These are phyloP conservation scores for Globia sparganii DNA, from an alignment of 2,888 invertebrate species.

Conservation along the genomic window DNA sequence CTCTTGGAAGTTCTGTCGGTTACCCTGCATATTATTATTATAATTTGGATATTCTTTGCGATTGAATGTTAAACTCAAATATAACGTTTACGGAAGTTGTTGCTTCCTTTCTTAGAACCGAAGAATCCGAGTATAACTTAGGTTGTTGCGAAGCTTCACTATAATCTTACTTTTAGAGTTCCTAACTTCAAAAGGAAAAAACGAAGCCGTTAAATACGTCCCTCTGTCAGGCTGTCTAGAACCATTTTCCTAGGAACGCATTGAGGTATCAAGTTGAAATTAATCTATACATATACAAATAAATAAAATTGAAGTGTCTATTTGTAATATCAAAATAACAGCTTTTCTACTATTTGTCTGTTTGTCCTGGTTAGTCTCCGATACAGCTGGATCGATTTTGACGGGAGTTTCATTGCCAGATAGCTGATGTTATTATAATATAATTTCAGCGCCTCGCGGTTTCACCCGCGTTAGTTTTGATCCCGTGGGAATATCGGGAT, in stretches of 20 bases:
- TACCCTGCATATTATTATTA: constrained; percentile 35
- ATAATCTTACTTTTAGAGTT: neutral
- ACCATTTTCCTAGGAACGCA: neutral
- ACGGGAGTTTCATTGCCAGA: too few species aligned
- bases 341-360: too few species aligned
- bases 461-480: too few species aligned
- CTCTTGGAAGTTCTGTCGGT: constrained; percentile 19
- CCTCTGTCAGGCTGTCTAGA: neutral
- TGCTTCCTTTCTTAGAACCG: constrained; percentile 11
- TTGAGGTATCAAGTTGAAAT: neutral
- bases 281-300: neutral
- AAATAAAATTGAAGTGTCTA: too few species aligned
- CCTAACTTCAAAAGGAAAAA: neutral
- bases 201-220: neutral
- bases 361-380: too few species aligned
- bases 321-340: too few species aligned
- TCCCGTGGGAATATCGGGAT: too few species aligned
- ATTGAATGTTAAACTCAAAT: constrained; percentile 26
- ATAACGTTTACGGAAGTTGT: constrained; percentile 27
- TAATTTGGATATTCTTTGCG: constrained; percentile 38
- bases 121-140: constrained; percentile 2
- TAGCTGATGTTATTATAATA: too few species aligned
- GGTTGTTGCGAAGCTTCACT: constrained; percentile 3
- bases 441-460: too few species aligned
- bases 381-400: too few species aligned